Evolutionary conservation across 2,888 invertebrate genomes (phyloP).

Genomic region (Oligia fasciuncula): DNA sequence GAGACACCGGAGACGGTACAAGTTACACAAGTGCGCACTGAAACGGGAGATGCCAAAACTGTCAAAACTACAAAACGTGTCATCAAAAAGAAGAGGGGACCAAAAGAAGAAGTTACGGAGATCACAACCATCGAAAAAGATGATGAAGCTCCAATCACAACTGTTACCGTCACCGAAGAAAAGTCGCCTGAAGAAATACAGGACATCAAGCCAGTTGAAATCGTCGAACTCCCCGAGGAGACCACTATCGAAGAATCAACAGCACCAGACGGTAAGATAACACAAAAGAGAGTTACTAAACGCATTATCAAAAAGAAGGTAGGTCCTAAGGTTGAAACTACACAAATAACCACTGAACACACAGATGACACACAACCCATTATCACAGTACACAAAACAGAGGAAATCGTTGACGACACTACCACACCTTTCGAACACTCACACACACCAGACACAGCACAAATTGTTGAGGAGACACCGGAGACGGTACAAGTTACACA

Average conservation of each 20-base stretch:
- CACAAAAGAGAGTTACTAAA: not conserved
- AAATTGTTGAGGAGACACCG: not conserved
- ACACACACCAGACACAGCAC: not conserved
- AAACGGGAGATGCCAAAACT: too few species aligned
- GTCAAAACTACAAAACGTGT: too few species aligned
- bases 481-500: not conserved
- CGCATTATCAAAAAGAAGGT: not conserved
- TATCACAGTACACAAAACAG: not conserved
- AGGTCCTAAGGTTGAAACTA: not conserved
- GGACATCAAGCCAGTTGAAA: not conserved
- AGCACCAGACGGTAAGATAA: not conserved
- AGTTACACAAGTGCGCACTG: too few species aligned
- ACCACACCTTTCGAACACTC: not conserved
- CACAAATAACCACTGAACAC: not conserved
- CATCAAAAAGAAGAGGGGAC: too few species aligned
- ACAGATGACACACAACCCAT: not conserved
- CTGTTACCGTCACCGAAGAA: too few species aligned
- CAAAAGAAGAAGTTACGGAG: too few species aligned
- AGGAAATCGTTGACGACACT: not conserved
- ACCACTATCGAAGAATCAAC: fast-evolving
- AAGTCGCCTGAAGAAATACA: too few species aligned
- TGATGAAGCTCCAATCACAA: too few species aligned
- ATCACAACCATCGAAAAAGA: too few species aligned
- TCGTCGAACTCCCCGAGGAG: not conserved
- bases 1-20: too few species aligned